A percentile compares a stretch with the other conserved stretches of the same genome.
Conservation (phyloP, 2,797 vertebrate genomes). For the Sebastes vulpes region DNA sequence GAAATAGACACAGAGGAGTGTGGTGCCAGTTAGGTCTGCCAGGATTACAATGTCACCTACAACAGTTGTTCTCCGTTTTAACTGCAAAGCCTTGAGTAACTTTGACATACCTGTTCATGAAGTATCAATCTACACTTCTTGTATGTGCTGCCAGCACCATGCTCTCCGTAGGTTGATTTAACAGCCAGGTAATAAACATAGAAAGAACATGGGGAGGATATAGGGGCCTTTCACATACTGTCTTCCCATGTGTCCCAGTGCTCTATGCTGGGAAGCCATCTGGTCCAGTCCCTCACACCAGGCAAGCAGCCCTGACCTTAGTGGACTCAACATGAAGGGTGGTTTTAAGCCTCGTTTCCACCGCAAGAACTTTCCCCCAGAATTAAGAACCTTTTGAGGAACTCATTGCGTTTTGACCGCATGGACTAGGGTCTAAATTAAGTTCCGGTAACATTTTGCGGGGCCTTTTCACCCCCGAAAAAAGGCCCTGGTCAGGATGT, state of each 20-base stretch:
- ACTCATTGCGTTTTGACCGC: too few relatives aligned
- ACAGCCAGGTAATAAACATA: constrained; percentile 40
- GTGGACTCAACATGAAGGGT: constrained; percentile 3
- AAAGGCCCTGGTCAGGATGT: background rate
- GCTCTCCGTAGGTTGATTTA: constrained; percentile 15
- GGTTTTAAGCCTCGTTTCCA: background rate
- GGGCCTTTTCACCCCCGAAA: background rate
- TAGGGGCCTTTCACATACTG: constrained; percentile 34
- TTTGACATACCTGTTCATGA: constrained; percentile 32
- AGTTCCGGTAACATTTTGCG: background rate
- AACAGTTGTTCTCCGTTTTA: constrained; percentile 52
- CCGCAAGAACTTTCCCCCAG: too few relatives aligned
- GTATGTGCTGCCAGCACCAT: constrained; percentile 14
- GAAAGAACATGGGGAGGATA: constrained; percentile 30
- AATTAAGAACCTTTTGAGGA: too few relatives aligned
- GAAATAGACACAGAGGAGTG: constrained; percentile 63
- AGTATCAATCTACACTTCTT: background rate
- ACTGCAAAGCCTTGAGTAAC: constrained; percentile 4
- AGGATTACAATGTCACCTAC: constrained; percentile 55
- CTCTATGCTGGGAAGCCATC: constrained; percentile 75
- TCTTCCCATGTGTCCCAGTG: constrained; percentile 42
- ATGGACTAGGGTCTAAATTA: background rate
- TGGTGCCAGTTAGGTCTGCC: constrained; percentile 55
- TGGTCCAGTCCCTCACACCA: constrained; percentile 66
- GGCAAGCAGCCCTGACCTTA: constrained; percentile 28